Conservation (phyloP, 2,888 invertebrate species). For the Amphimallon solstitiale region DNA sequence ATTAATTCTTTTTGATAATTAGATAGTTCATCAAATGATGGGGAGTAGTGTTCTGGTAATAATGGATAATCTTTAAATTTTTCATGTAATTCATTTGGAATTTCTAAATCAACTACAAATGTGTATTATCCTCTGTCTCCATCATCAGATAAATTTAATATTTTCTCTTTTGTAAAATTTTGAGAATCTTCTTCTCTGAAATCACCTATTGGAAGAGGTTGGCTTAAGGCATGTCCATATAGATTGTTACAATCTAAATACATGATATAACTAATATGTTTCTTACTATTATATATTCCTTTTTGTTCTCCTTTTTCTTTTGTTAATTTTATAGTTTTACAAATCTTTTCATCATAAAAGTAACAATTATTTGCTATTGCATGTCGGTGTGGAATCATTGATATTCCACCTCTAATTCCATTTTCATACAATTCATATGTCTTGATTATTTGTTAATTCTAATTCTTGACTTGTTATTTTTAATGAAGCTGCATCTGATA, state of each 20-base stretch:
- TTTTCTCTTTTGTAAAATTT: no score
- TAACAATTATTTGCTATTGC: constrained; percentile 23
- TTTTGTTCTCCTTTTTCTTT: constrained; percentile 27
- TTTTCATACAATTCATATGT: constrained; percentile 22
- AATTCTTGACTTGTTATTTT: constrained; percentile 5
- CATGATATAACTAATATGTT: constrained; percentile 22
- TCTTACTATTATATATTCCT: constrained; percentile 27
- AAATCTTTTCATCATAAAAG: constrained; percentile 22
- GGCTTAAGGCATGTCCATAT: no score
- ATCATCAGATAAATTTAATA: no score
- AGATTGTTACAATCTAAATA: constrained; percentile 26
- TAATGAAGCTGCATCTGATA: constrained; percentile 7
- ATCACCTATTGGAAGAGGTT: no score
- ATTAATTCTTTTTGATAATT: constrained; percentile 15
- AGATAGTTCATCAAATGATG: not conserved
- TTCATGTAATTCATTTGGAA: no score
- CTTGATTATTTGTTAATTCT: constrained; percentile 9
- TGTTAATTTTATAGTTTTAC: constrained; percentile 23
- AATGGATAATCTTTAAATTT: constrained; percentile 19
- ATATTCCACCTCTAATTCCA: constrained; percentile 16
- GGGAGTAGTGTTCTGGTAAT: not conserved
- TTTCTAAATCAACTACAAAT: no score
- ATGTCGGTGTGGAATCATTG: constrained; percentile 16
- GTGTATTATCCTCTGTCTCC: no score
- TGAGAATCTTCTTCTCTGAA: no score